Evolutionary conservation across 2,888 invertebrate species (phyloP).

Genomic region (Thecophora atra): DNA sequence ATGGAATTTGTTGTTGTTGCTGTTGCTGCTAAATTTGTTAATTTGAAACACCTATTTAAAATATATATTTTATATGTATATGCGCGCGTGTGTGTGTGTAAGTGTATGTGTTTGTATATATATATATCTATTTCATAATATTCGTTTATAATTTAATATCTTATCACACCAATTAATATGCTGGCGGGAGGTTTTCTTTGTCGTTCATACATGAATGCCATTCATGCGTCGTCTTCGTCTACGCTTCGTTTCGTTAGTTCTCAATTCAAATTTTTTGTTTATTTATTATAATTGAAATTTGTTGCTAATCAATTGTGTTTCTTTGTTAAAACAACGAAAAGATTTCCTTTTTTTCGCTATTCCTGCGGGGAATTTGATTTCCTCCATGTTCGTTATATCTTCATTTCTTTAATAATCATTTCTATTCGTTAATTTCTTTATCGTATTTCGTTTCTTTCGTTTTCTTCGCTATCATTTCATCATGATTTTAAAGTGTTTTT

Average conservation of each 20-base stretch:
- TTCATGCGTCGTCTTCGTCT: not conserved
- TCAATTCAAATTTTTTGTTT: not conserved
- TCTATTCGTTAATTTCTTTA: no score
- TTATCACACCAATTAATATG: constrained; percentile 62
- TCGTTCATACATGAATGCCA: constrained; percentile 41
- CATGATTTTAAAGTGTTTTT: constrained; percentile 13
- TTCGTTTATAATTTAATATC: constrained; percentile 43
- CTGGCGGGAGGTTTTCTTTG: constrained; percentile 62
- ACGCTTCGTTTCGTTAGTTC: not conserved
- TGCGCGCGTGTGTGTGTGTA: no score
- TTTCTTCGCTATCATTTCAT: constrained; percentile 8
- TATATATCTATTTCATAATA: constrained; percentile 41
- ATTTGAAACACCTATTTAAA: constrained; percentile 39
- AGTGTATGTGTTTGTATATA: constrained; percentile 26
- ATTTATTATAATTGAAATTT: constrained; percentile 4
- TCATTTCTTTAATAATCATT: not conserved
- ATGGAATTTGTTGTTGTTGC: constrained; percentile 18
- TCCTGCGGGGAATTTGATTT: not conserved
- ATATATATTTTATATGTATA: constrained; percentile 24
- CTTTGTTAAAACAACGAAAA: not conserved
- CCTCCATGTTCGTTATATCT: not conserved
- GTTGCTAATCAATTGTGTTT: constrained; percentile 16
- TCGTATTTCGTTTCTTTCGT: not conserved
- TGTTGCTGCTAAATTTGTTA: constrained; percentile 20
- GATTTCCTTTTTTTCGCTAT: no score